These are phyloP conservation scores for Eubucco bourcierii DNA, from an alignment of 2,113 vertebrate species.

Conservation along the genomic window DNA sequence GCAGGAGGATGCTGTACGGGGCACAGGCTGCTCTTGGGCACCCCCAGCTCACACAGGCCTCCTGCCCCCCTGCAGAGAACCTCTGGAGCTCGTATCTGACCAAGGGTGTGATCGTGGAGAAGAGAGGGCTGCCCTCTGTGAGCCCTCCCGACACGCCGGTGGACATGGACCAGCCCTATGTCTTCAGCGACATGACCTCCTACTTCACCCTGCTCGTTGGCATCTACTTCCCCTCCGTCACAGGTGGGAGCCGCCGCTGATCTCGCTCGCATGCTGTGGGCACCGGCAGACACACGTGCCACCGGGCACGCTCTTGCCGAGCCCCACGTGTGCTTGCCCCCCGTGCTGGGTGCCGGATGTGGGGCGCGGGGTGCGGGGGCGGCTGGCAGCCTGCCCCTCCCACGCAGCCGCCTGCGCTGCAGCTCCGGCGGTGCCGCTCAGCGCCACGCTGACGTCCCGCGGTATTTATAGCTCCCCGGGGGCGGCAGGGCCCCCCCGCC, in stretches of 20 bases:
- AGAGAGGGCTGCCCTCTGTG: constrained; percentile 66
- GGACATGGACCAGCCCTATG: constrained; percentile 88
- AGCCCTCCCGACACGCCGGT: constrained; percentile 68
- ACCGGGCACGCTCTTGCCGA: neutral
- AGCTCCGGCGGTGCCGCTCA: constrained; percentile 10
- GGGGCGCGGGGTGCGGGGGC: neutral
- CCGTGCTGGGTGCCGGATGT: neutral
- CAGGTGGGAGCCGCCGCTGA: constrained; percentile 76
- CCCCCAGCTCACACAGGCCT: neutral
- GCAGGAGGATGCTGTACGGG: neutral
- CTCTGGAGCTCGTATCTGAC: constrained; percentile 90
- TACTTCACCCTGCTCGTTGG: constrained; percentile 96
- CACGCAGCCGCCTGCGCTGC: constrained; percentile 24
- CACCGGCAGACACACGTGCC: neutral
- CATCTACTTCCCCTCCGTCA: constrained; percentile 99
- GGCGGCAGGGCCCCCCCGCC: neutral
- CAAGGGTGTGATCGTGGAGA: constrained; percentile 88
- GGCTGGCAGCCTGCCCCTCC: constrained; percentile 3
- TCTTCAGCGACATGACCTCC: constrained; percentile 93
- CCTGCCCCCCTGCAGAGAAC: constrained; percentile 80
- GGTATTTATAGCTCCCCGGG: constrained; percentile 50
- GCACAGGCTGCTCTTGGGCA: fast-evolving
- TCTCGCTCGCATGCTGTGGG: neutral
- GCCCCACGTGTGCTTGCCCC: neutral
- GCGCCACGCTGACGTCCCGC: neutral